Evolutionary conservation across 2,797 vertebrate species (phyloP), one percentile per base, ranked within the genome.

Genomic region (Enteromius unitaeniatus): DNA sequence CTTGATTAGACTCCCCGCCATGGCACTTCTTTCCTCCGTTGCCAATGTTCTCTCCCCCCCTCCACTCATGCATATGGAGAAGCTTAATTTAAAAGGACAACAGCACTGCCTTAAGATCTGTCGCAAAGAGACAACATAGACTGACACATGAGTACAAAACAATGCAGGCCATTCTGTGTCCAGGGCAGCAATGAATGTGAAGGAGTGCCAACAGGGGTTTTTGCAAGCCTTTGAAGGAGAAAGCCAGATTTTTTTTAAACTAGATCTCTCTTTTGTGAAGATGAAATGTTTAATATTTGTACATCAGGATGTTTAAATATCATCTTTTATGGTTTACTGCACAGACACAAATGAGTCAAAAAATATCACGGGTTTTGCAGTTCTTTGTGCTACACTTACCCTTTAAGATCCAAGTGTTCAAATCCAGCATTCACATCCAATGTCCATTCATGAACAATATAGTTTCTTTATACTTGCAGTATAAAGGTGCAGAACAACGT

Each of bases 1-100:
- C 83, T 87, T 85, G 85, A 83, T 89, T 84, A 84, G 86, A 86
- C 86, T 89, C 86, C 88, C 85, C 65, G 60, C 86, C 80, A 81
- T 77, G 87, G 55, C 86, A 84, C 76, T 83, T 79, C 80, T 81
- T 86, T 89, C 81, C 81, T 86, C 80, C 62, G 69, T 82, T 74
- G 78, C 80, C 84, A 85, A 47, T 23, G 68, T 55, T 86, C 85
- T 84, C 83, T 65, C 65, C 84, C 82, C 75, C 74, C 21, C 67
- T 58, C 51, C 21, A 23, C 89, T 91, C 87, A 90, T 91, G 86
- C 89, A 90, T 91, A 91, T 90, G 89, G 86, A 89, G 78, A 69
- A 84, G 37, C 72, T 87, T 82, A 37, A 65, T 79, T 79, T 76
- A 70, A 74, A 82, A 84, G 82, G 49, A 84, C 65, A 77, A 89